Conservation (phyloP, 2,888 invertebrate species). For the Amphipyra berbera region DNA sequence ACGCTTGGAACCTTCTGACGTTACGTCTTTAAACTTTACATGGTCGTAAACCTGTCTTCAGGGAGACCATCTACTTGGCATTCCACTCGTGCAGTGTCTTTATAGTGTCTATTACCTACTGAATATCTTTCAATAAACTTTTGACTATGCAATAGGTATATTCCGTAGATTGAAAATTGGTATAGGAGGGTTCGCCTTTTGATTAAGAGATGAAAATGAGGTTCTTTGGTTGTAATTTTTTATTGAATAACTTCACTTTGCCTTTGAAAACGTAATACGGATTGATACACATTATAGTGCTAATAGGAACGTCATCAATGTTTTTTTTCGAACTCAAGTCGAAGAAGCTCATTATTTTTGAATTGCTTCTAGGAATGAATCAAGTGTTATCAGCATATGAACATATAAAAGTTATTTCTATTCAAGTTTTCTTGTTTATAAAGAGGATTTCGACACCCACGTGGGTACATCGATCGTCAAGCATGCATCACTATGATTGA, state of each 20-base stretch:
- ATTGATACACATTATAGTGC: no score
- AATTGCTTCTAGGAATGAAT: no score
- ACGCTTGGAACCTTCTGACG: constrained; percentile 12
- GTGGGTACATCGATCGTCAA: no score
- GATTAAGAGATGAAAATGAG: constrained; percentile 20
- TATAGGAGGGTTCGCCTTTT: constrained; percentile 27
- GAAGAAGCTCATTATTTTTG: no score
- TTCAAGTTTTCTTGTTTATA: no score
- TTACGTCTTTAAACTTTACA: constrained; percentile 29
- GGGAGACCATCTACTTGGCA: constrained; percentile 35
- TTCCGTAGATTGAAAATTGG: background rate
- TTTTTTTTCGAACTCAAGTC: no score
- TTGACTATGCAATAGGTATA: constrained; percentile 24
- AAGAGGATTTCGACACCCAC: no score
- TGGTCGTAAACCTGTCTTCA: constrained; percentile 36
- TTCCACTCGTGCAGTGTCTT: constrained; percentile 34
- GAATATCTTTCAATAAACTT: constrained; percentile 37
- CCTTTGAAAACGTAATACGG: no score
- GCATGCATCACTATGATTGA: no score
- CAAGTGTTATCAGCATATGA: no score
- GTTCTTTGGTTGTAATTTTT: background rate
- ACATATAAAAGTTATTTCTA: no score
- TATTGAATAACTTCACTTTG: constrained; percentile 7
- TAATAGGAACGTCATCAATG: no score
- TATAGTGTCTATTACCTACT: constrained; percentile 35